Conservation (phyloP, 2,888 invertebrate species). For the Limnephilus auricula region DNA sequence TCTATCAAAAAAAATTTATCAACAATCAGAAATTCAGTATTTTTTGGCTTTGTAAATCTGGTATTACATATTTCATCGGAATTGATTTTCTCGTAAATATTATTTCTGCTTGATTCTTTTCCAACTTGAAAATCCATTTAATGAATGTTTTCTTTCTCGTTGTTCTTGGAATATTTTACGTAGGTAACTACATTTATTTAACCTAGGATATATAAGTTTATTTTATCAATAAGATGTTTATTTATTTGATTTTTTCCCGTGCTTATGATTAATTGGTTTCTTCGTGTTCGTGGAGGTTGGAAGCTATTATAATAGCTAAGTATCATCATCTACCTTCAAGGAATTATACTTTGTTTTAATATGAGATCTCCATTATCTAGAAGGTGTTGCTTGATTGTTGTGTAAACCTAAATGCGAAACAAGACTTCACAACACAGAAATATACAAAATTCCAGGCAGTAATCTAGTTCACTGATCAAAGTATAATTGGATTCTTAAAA, state of each 20-base stretch:
- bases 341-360: neutral
- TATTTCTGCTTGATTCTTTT: neutral
- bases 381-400: neutral
- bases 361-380: neutral
- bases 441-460: neutral
- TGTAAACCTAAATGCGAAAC: neutral
- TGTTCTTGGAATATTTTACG: neutral
- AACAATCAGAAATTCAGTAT: slow-evolving; percentile 11
- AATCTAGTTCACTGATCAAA: neutral
- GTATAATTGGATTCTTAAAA: neutral
- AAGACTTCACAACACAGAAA: neutral
- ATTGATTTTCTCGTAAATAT: neutral
- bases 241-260: neutral
- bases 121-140: neutral
- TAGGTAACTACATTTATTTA: neutral
- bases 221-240: neutral
- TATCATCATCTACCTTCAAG: neutral
- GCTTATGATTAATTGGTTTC: neutral
- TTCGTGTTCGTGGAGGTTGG: neutral
- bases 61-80: neutral
- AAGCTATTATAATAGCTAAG: neutral
- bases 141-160: neutral
- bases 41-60: neutral
- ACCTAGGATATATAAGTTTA: neutral
- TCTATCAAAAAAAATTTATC: neutral